phyloP scores from a whole-genome alignment of 2,113 vertebrate species.

The Cyphomyrus discorhynchus region DNA sequence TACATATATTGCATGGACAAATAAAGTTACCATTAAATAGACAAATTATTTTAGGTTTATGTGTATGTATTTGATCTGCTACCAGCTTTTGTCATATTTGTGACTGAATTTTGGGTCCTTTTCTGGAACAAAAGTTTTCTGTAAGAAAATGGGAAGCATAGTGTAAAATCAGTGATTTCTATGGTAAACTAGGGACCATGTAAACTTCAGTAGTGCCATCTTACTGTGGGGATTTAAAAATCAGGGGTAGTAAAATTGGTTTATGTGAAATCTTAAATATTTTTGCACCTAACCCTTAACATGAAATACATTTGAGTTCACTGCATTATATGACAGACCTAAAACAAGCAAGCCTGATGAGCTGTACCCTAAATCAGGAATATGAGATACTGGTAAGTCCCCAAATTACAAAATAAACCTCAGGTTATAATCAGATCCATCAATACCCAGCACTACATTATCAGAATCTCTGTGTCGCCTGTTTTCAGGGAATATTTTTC shows the following conservation, averaged over 20 bases:
- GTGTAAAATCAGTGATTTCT: neutral
- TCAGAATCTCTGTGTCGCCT: neutral
- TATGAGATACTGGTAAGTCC: neutral
- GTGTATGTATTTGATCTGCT: neutral
- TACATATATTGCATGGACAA: neutral
- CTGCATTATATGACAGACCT: neutral
- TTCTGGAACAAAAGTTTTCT: neutral
- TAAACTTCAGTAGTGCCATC: neutral
- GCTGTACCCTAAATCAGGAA: neutral
- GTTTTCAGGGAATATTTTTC: neutral
- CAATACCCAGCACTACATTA: neutral
- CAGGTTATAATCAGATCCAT: neutral
- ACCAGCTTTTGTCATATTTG: neutral
- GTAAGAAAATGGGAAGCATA: neutral
- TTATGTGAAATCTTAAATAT: neutral
- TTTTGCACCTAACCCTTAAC: neutral
- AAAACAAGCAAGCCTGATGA: neutral
- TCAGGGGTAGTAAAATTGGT: neutral
- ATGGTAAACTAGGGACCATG: neutral
- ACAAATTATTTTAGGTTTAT: neutral
- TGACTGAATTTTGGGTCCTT: neutral
- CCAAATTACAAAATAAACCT: neutral
- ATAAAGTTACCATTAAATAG: neutral
- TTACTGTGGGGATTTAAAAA: neutral
- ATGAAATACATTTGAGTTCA: neutral